phyloP scores from a whole-genome alignment of 2,797 vertebrate genomes.

The Diceros bicornis region DNA sequence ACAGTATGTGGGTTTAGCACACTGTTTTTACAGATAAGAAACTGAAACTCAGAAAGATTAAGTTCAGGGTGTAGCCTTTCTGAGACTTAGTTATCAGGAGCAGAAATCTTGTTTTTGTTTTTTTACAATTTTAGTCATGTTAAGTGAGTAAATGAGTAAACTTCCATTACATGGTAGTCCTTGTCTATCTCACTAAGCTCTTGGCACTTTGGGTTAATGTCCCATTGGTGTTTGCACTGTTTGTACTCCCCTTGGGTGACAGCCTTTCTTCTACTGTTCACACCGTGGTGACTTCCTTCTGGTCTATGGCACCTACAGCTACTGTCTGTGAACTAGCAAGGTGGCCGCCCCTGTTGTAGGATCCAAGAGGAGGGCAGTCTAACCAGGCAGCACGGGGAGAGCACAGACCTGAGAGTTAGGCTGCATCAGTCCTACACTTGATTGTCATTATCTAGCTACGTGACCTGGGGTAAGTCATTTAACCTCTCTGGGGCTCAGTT shows the following conservation, averaged over 20 bases:
- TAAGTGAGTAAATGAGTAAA: constrained; percentile 1
- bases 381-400: neutral
- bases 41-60: constrained; percentile 54
- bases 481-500: neutral
- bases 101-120: neutral
- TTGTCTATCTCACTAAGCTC: neutral
- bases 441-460: neutral
- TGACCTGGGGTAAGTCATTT: neutral
- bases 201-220: neutral
- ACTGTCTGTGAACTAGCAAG: neutral
- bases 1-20: neutral
- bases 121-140: neutral
- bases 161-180: neutral
- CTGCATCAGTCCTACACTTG: neutral
- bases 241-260: neutral
- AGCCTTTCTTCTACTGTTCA: neutral
- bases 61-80: neutral
- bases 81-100: constrained; percentile 34
- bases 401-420: neutral
- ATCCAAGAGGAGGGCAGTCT: neutral
- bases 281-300: neutral
- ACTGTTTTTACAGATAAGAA: neutral
- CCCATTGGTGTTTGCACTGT: neutral
- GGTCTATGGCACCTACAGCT: neutral
- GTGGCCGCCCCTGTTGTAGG: neutral